These are phyloP conservation scores for Corythornis vintsioides DNA, from an alignment of 2,113 vertebrate species.

Conservation along the genomic window DNA sequence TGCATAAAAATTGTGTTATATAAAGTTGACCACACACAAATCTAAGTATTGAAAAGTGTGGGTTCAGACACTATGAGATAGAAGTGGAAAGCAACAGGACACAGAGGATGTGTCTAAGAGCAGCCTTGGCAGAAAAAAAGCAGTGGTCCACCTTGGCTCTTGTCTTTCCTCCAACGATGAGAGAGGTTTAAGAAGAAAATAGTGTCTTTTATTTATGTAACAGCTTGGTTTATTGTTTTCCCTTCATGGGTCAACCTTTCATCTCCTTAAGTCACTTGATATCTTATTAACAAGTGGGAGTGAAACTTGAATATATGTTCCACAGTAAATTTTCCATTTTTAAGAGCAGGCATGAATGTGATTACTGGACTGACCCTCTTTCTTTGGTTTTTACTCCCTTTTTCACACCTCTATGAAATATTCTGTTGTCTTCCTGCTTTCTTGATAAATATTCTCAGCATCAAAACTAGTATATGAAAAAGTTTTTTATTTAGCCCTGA, in stretches of 20 bases:
- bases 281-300: not conserved
- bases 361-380: not conserved
- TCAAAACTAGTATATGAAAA: not conserved
- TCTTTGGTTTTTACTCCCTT: not conserved
- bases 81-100: not conserved
- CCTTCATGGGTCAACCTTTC: not conserved
- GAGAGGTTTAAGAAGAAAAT: not conserved
- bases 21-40: not conserved
- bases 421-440: not conserved
- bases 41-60: not conserved
- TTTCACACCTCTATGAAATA: not conserved
- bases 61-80: not conserved
- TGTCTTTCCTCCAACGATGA: not conserved
- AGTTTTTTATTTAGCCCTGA: not conserved
- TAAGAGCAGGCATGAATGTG: not conserved
- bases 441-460: not conserved
- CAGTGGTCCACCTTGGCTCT: not conserved
- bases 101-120: not conserved
- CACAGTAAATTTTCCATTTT: not conserved
- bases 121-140: not conserved
- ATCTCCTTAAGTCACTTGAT: not conserved
- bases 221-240: not conserved
- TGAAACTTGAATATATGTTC: not conserved
- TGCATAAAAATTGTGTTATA: not conserved
- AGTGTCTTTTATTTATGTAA: not conserved